Conservation (phyloP, 2,113 vertebrate species). For the Arenaria interpres region DNA sequence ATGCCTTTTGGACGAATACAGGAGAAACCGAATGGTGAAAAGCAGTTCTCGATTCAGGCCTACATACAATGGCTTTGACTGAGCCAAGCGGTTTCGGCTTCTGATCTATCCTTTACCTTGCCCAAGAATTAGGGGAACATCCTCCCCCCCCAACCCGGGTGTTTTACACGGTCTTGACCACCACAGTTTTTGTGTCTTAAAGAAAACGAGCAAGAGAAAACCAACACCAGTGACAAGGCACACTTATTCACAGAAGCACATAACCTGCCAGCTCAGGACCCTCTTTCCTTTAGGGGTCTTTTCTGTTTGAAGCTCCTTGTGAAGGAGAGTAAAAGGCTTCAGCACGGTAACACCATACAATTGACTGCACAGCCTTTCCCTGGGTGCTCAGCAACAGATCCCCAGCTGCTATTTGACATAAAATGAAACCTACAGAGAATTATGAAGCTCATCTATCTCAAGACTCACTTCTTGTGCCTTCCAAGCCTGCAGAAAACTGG, state of each 20-base stretch:
- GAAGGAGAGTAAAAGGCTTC: background rate
- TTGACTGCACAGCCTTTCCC: background rate
- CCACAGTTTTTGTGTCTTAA: background rate
- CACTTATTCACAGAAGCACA: background rate
- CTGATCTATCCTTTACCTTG: fast-evolving
- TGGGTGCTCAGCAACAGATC: background rate
- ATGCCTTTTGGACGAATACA: background rate
- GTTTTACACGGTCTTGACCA: background rate
- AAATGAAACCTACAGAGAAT: background rate
- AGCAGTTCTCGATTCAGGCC: background rate
- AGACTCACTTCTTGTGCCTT: background rate
- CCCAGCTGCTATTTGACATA: background rate
- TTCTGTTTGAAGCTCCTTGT: background rate
- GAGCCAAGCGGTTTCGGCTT: background rate
- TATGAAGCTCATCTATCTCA: background rate
- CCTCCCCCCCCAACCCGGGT: fast-evolving
- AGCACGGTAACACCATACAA: fast-evolving
- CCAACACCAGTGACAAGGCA: background rate
- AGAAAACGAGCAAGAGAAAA: background rate
- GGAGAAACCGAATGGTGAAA: fast-evolving
- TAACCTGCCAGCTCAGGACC: background rate
- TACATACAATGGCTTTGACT: fast-evolving
- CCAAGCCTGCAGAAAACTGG: background rate
- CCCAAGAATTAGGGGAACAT: background rate
- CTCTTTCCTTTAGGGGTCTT: background rate